Base-by-base conservation (phyloP, 2,113 vertebrate species). In the Tragelaphus buxtoni region DNA sequence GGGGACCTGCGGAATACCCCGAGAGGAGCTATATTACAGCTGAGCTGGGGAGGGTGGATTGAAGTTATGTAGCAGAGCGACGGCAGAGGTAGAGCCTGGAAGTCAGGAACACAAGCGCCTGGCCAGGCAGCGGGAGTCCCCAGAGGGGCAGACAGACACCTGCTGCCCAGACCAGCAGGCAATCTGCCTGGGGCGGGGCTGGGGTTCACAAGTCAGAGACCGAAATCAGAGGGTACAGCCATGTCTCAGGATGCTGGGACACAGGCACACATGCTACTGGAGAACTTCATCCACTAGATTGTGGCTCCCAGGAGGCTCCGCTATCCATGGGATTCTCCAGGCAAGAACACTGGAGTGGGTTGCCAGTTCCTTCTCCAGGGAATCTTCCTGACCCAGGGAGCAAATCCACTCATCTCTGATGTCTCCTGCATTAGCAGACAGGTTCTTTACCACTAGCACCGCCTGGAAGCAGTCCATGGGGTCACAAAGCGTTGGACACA, bases 11-110 rank as follows among this genome's bases (percentile, higher is more conserved):
- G 12, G n/a, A 22, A 7, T 1, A 32, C 5, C 18, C 14, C 1
- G 0, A 2, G 60, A 85, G 79, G 53, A 55, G 28, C 8, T 0
- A 0, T 0, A 0, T 56, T 55, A 1, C 55, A 12, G 45, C 14
- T 20, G 9, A 49, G 3, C 13, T 18, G 24, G 26, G 55, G 47
- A 35, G 4, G 35, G 8, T 3, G 3, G 9, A 10, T 0, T 56
- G 45, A 51, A 28, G 30, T 30, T 1, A 17, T 0, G 0, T 0
- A 35, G 55, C 14, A 13, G 20, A 26, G 20, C 1, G 9, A 42
- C 3, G 11, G 32, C 22, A 3, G 39, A 53, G n/a, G n/a, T 16
- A 22, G 16, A 61, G 32, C 7, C 77, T 7, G 0, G 61, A n/a
- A 35, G 45, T 20, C 53, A 47, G 63, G 30, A 30, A 13, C 55